Percentiles rank a stretch among this genome's conserved stretches.
These are phyloP conservation scores for Fragum fragum DNA, from an alignment of 2,888 invertebrate species.

Conservation along the genomic window DNA sequence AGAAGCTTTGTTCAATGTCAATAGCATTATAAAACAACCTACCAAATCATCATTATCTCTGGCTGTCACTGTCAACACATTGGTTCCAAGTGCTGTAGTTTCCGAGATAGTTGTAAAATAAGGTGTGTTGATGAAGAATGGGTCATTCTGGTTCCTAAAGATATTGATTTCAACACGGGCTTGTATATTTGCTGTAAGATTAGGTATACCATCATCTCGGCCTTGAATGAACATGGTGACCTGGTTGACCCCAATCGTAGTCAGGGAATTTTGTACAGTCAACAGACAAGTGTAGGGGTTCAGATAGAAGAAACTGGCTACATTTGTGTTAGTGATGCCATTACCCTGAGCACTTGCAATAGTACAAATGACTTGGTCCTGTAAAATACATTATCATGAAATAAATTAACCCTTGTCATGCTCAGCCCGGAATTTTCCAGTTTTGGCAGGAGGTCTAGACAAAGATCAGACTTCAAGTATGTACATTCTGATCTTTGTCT, in stretches of 20 bases:
- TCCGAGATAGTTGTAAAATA: conserved; percentile 71
- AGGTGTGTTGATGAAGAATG: conserved; percentile 73
- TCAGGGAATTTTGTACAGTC: conserved; percentile 73
- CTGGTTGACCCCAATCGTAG: conserved; percentile 59
- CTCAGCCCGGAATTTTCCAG: too few species aligned
- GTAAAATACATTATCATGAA: too few species aligned
- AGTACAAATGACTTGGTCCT: conserved; percentile 58
- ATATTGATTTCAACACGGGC: conserved; percentile 75
- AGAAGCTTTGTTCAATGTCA: too few species aligned
- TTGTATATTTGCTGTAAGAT: conserved; percentile 34
- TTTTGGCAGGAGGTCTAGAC: too few species aligned
- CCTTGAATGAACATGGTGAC: conserved; percentile 71
- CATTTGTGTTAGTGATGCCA: conserved; percentile 48
- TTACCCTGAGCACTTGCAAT: conserved; percentile 41
- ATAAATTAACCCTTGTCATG: too few species aligned
- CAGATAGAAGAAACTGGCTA: conserved; percentile 77
- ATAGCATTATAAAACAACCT: too few species aligned
- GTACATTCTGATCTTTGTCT: too few species aligned
- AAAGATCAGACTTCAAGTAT: too few species aligned
- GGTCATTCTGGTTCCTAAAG: conserved; percentile 74
- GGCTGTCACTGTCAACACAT: conserved; percentile 70
- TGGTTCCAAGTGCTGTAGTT: conserved; percentile 55
- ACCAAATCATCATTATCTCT: conserved; percentile 72
- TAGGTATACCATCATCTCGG: conserved; percentile 77
- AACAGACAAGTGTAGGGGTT: conserved; percentile 77